Base-by-base conservation (phyloP, 2,113 vertebrate genomes). In the Scomber colias region DNA sequence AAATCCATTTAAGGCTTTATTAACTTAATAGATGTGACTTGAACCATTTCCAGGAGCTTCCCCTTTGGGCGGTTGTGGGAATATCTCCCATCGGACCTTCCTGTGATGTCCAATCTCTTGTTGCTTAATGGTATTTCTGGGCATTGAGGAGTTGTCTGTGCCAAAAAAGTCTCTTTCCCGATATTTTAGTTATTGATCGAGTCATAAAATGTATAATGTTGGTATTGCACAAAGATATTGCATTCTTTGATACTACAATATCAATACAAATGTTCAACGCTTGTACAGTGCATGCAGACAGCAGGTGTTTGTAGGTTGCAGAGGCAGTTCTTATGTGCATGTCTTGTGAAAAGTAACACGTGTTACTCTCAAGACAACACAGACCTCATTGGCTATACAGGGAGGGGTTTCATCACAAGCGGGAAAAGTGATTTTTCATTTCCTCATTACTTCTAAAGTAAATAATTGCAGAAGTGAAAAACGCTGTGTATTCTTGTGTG, bases 101-200 rank as follows among this genome's bases (percentile, higher is more conserved):
- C 30, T 15, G 24, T 53, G 54, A 73, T 79, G 71, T 82, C 79
- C 66, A 73, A n/a, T 75, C 48, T 79, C 30, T 80, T 82, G 65
- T 75, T 83, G 50, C 79, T 55, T 85, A 80, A 88, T 90, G 79
- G 71, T 74, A 77, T 83, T 83, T 86, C 80, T 86, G 24, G 46
- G 64, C 68, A 84, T 73, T 77, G 69, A 80, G 64, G 44, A 70
- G 77, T 61, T 74, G 31, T 67, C 13, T 40, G 74, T 76, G 88
- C 87, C 86, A 91, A 78, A 77, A 27, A 81, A 67, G 67, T 82
- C 65, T 87, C 69, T 77, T 75, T 70, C 35, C 76, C 70, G 64
- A 66, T 77, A 66, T 68, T 80, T 75, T 31, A 45, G 27, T 77
- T 87, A 92, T 92, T 80, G 82, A 90, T 89, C 77, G 79, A 53